Percentiles rank a stretch among this genome's conserved stretches.
phyloP scores from a whole-genome alignment of 37 sponge, comb jelly and placozoan genomes.

The Mnemiopsis leidyi region DNA sequence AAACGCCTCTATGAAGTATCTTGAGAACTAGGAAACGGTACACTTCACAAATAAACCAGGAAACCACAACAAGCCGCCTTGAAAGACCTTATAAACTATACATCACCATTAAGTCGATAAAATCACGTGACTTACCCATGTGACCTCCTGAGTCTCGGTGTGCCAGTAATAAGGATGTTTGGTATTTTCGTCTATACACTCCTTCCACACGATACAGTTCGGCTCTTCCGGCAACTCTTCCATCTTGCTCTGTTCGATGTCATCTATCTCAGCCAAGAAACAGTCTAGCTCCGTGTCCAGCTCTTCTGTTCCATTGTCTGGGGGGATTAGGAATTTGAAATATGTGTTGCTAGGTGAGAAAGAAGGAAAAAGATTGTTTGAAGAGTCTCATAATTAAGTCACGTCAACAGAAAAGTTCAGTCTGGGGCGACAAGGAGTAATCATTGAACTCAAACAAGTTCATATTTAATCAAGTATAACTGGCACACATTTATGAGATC shows the following conservation, averaged over 20 bases:
- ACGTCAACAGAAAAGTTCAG: not conserved
- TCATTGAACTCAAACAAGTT: not conserved
- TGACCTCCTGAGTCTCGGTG: constrained; percentile 42
- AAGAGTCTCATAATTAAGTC: not conserved
- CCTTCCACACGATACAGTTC: not conserved
- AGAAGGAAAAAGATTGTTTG: not conserved
- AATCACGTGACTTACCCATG: constrained; percentile 11
- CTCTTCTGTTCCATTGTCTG: constrained; percentile 15
- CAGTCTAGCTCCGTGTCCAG: constrained; percentile 46
- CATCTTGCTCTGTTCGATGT: constrained; percentile 26
- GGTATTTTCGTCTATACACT: constrained; percentile 18
- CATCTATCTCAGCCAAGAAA: constrained; percentile 58
- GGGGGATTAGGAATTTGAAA: not conserved
- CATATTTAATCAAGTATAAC: no score
- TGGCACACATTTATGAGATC: no score
- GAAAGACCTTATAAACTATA: no score
- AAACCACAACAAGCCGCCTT: no score
- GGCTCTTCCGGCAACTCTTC: constrained; percentile 43
- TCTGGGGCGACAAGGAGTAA: not conserved
- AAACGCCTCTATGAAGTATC: no score
- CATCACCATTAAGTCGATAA: no score
- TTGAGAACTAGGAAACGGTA: no score
- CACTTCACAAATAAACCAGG: no score
- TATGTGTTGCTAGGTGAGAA: not conserved
- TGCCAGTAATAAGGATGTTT: constrained; percentile 48